phyloP scores from a whole-genome alignment of 2,888 invertebrate species.

The Sarcophaga subvicina region DNA sequence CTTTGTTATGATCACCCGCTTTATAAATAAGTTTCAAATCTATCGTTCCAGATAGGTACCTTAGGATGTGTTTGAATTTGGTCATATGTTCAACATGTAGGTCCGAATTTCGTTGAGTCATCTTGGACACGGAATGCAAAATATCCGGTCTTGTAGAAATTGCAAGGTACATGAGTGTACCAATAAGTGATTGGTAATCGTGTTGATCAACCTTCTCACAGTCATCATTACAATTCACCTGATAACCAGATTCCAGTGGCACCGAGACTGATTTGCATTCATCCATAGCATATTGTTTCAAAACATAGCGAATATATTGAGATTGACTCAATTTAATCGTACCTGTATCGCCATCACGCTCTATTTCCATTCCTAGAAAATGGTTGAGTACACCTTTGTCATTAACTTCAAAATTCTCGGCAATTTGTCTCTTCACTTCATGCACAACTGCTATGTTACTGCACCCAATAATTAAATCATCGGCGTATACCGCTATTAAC shows the following conservation, averaged over 20 bases:
- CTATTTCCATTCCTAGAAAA: neutral
- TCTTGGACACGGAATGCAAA: too few species aligned
- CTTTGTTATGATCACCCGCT: too few species aligned
- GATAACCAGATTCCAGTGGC: slow-evolving; percentile 12
- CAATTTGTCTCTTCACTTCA: too few species aligned
- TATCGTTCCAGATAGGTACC: too few species aligned
- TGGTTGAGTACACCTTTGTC: too few species aligned
- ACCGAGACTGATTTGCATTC: slow-evolving; percentile 9
- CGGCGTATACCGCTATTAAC: neutral
- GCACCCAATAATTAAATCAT: neutral
- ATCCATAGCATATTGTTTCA: slow-evolving; percentile 18
- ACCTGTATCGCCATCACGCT: neutral
- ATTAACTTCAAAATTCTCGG: too few species aligned
- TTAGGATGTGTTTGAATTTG: too few species aligned
- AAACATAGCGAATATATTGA: neutral
- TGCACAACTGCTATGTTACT: neutral
- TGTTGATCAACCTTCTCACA: neutral
- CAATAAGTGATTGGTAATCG: slow-evolving; percentile 53
- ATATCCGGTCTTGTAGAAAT: too few species aligned
- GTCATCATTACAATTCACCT: neutral
- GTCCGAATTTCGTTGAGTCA: too few species aligned
- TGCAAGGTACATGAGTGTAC: slow-evolving; percentile 48
- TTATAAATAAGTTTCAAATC: too few species aligned
- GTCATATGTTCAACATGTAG: too few species aligned
- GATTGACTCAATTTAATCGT: neutral